Percentiles rank a stretch among this genome's conserved stretches.
These are phyloP conservation scores for Nettapus auritus DNA, from an alignment of 2,113 vertebrate genomes.

Conservation along the genomic window DNA sequence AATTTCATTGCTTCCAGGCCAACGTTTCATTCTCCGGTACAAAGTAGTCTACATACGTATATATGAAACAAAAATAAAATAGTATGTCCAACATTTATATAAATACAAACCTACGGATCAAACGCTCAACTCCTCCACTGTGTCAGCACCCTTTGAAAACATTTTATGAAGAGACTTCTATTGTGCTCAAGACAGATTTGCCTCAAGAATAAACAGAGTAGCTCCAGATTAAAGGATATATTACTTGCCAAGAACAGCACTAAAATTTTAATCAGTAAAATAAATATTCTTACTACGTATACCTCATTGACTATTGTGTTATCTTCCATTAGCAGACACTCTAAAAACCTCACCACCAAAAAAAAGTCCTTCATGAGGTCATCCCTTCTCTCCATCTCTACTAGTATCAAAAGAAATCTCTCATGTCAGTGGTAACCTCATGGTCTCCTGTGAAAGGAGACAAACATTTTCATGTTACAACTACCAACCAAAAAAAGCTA, in stretches of 20 bases:
- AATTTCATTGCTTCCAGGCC: constrained; percentile 17
- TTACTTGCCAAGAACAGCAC: constrained; percentile 61
- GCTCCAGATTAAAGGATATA: constrained; percentile 64
- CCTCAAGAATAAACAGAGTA: constrained; percentile 62
- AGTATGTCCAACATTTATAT: not conserved
- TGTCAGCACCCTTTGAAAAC: constrained; percentile 42
- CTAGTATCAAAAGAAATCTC: not conserved
- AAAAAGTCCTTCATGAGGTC: not conserved
- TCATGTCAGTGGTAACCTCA: not conserved
- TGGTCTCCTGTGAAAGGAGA: not conserved
- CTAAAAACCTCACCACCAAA: not conserved
- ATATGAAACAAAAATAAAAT: constrained; percentile 45
- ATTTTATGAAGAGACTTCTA: constrained; percentile 38
- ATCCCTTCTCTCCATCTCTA: constrained; percentile 20
- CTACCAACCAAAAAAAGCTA: not conserved
- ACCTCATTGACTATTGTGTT: constrained; percentile 53
- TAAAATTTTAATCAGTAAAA: constrained; percentile 68
- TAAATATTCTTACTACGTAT: constrained; percentile 53
- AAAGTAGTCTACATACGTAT: constrained; percentile 8
- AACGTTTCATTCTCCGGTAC: constrained; percentile 20
- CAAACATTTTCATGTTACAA: not conserved
- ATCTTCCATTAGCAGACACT: constrained; percentile 16
- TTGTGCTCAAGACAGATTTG: constrained; percentile 54
- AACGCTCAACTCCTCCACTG: constrained; percentile 6
- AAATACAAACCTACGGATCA: constrained; percentile 53